These are phyloP conservation scores for Cheilosia vulpina DNA, from an alignment of 2,888 invertebrate species.

Conservation along the genomic window DNA sequence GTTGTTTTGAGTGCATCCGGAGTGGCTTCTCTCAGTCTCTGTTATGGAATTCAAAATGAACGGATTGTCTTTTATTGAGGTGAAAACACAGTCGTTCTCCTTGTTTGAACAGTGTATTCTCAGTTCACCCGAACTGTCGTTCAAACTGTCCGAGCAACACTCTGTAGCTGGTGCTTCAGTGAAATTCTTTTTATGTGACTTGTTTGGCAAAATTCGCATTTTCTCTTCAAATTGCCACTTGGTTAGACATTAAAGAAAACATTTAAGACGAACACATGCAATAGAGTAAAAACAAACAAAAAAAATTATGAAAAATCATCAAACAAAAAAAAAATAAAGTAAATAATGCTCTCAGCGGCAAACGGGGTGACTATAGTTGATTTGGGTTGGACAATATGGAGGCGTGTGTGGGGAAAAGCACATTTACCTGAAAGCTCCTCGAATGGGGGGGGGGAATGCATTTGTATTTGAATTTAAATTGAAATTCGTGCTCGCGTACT, in stretches of 20 bases:
- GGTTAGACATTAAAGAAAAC: conserved; percentile 21
- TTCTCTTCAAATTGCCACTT: conserved; percentile 36
- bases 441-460: not conserved
- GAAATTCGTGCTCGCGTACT: not conserved
- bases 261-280: conserved; percentile 28
- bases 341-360: no score
- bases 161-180: conserved; percentile 30
- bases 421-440: conserved; percentile 10
- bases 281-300: not conserved
- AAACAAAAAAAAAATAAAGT: no score
- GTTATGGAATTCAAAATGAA: conserved; percentile 52
- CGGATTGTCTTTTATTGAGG: conserved; percentile 59
- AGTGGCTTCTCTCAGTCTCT: not conserved
- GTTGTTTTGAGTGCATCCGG: conserved; percentile 27
- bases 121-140: conserved; percentile 9
- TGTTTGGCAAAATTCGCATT: conserved; percentile 43
- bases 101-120: conserved; percentile 16
- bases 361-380: no score
- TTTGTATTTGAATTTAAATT: not conserved
- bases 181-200: conserved; percentile 15
- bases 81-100: conserved; percentile 43
- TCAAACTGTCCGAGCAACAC: conserved; percentile 31
- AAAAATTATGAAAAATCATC: conserved; percentile 14
- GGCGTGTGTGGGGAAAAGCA: not conserved
- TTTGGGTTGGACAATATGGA: not conserved